Evolutionary conservation across 1,140 invertebrate species (phyloP), one percentile per base, ranked within the genome.

Genomic region (Aculops lycopersici): DNA sequence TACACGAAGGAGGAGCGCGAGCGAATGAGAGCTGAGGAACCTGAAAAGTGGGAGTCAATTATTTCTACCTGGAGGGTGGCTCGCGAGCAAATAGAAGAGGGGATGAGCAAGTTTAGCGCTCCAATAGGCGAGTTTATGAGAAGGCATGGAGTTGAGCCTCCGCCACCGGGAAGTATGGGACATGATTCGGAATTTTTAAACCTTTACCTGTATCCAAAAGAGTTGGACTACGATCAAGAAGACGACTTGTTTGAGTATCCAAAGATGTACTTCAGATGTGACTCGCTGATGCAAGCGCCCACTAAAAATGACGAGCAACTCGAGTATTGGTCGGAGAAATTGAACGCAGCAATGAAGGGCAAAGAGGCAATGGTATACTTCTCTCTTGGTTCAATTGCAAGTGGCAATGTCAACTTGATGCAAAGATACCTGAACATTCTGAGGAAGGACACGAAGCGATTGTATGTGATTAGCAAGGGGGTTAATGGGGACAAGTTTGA

Each of bases 171-270:
- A n/a, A n/a, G n/a, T n/a, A n/a, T n/a, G n/a, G n/a, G n/a, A n/a
- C n/a, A n/a, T n/a, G n/a, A n/a, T n/a, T n/a, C n/a, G n/a, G n/a
- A n/a, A n/a, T 40, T n/a, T 40, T 13, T 31, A 12, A 40, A 40
- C n/a, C 2, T 40, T 21, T 40, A 40, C 14, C 19, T 19, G 14
- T 40, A 40, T 35, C 39, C 31, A 3, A 17, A 35, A 16, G 39
- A 40, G 19, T 35, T 40, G 39, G 39, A 40, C 39, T 40, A 40
- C 14, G n/a, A n/a, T n/a, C n/a, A 13, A n/a, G 31, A n/a, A n/a
- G n/a, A 5, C 2, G 39, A 35, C 20, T 12, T 24, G 13, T n/a
- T 35, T 2, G 13, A 12, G 17, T 35, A 24, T n/a, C 39, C 39
- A 16, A 21, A 40, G 17, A 41, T 24, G 17, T 40, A 40, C 17